phyloP scores from a whole-genome alignment of 1,140 invertebrate genomes.

The Contarinia nasturtii region DNA sequence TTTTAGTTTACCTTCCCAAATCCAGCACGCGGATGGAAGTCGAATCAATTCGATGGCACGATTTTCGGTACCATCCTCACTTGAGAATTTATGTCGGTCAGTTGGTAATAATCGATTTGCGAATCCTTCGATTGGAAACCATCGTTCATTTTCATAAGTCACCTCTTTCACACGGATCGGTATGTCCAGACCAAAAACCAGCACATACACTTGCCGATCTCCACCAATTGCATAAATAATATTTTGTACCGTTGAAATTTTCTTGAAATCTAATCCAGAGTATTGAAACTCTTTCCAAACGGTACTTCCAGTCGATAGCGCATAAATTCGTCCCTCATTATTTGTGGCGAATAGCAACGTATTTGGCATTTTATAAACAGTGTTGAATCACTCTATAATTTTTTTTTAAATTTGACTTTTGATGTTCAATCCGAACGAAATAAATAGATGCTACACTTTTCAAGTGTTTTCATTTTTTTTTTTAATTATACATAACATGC shows the following conservation, averaged over 20 bases:
- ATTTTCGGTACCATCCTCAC: conserved; percentile 58
- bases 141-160: conserved; percentile 84
- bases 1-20: conserved; percentile 62
- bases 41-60: conserved; percentile 59
- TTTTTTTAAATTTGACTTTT: no score
- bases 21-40: conserved; percentile 79
- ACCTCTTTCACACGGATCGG: conserved; percentile 78
- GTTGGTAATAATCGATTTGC: conserved; percentile 61
- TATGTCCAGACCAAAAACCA: conserved; percentile 71
- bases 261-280: conserved; percentile 69
- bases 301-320: conserved; percentile 51
- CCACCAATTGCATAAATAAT: conserved; percentile 82
- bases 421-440: no score
- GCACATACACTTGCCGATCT: conserved; percentile 79
- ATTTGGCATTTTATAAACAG: conserved; percentile 36
- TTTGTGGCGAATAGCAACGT: conserved; percentile 67
- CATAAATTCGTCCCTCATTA: conserved; percentile 70
- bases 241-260: conserved; percentile 60
- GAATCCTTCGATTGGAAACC: conserved; percentile 80
- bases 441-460: no score
- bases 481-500: no score
- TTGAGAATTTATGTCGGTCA: conserved; percentile 69
- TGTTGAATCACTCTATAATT: neutral
- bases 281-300: conserved; percentile 73
- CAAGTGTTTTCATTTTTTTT: no score